Evolutionary conservation across 2,113 vertebrate species (phyloP).

Genomic region (Hiodon alosoides): DNA sequence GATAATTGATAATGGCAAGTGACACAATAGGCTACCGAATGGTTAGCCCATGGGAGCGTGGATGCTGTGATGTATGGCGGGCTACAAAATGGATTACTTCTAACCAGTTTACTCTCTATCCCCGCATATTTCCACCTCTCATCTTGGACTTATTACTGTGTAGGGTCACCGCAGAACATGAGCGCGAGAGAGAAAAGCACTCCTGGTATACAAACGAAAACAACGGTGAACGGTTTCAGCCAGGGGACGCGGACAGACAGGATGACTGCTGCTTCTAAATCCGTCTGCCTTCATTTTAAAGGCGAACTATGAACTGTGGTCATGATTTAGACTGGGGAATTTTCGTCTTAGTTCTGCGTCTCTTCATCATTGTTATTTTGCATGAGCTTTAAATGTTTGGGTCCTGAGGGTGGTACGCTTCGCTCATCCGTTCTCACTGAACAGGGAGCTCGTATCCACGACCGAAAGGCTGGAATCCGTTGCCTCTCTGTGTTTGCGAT

Average conservation of each 20-base stretch:
- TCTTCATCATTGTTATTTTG: neutral
- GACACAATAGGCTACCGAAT: constrained; percentile 52
- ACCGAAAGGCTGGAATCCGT: too few relatives aligned
- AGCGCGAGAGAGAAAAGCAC: neutral
- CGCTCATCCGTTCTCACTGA: too few relatives aligned
- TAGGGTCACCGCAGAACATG: neutral
- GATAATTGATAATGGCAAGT: constrained; percentile 63
- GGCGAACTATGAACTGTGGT: neutral
- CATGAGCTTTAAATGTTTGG: too few relatives aligned
- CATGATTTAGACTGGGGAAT: constrained; percentile 3
- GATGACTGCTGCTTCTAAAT: neutral
- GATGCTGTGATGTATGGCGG: constrained; percentile 2
- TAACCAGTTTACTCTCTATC: neutral
- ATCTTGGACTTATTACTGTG: neutral
- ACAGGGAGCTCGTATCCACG: too few relatives aligned
- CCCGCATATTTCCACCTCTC: neutral
- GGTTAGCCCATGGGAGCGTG: constrained; percentile 34
- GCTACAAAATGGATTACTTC: constrained; percentile 19
- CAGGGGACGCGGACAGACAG: too few relatives aligned
- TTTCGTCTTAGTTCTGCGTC: neutral
- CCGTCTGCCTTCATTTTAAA: constrained; percentile 1
- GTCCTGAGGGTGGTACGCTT: too few relatives aligned
- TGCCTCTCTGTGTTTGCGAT: too few relatives aligned
- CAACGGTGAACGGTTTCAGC: neutral
- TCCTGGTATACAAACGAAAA: neutral